Evolutionary conservation across 2,797 vertebrate genomes (phyloP), one percentile per base, ranked within the genome.

Genomic region (Sebastiscus albofasciatus): DNA sequence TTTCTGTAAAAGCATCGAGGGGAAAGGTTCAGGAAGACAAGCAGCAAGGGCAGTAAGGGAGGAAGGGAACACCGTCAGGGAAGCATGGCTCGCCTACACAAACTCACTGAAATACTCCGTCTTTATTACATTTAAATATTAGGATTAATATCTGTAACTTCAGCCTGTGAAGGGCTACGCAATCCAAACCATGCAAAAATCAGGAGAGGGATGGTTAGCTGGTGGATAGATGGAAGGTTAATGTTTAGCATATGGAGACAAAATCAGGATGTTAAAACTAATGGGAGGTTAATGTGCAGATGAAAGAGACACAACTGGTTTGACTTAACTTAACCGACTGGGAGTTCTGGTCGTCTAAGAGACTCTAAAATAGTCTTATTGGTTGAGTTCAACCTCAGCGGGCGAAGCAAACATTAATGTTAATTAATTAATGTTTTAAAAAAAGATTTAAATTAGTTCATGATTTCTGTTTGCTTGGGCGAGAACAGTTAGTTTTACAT

Each of bases 201-300:
- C 70, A 86, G 90, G 77, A 88, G 55, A 77, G 79, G 84, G 83
- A 89, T 90, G 90, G 79, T 76, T 31, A 78, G 85, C 85, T 65
- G 59, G 75, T 84, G 85, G 64, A 80, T 13, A 1, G 73, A 79
- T 90, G 87, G 61, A 74, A 39, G 65, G 59, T 71, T 75, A 67
- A 89, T 84, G 84, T 46, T 79, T 24, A 75, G 88, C 87, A 65
- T 12, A 85, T 86, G 90, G 75, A 90, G 70, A 86, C 80, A 85
- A 86, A 89, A 86, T 42, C 78, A 86, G 70, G 81, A 85, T 76
- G 80, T 66, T 61, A 14, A 71, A 80, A 78, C 68, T 54, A 49
- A 84, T 59, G 71, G 46, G 46, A 77, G 13, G 31, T 69, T 22
- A 18, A 76, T 69, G 70, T 78, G 67, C 67, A 26, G 67, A 78